These are phyloP conservation scores for Sylvia atricapilla DNA, from an alignment of 2,113 vertebrate genomes.

Conservation along the genomic window DNA sequence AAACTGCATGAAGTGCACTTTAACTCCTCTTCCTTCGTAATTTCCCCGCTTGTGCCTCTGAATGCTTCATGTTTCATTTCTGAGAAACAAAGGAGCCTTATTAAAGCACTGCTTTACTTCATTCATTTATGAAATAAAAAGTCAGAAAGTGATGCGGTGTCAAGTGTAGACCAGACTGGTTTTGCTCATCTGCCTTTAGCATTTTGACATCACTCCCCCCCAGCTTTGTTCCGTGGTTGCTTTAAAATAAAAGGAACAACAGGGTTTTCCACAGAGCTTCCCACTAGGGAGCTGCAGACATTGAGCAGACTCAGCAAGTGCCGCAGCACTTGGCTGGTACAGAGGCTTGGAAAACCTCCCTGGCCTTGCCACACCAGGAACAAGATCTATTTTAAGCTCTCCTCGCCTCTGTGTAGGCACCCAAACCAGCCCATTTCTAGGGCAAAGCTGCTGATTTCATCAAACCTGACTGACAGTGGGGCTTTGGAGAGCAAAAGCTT, in stretches of 20 bases:
- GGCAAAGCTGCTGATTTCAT: background rate
- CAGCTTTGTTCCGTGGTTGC: background rate
- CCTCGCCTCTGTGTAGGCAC: background rate
- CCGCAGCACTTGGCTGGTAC: background rate
- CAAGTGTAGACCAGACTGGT: background rate
- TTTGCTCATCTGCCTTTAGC: background rate
- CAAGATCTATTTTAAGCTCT: background rate
- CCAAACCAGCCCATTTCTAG: background rate
- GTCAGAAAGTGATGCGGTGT: background rate
- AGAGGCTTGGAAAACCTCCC: background rate
- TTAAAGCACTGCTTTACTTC: conserved; percentile 4
- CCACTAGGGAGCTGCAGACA: background rate
- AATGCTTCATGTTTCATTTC: background rate
- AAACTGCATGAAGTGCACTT: background rate
- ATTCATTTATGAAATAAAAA: background rate
- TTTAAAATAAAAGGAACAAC: background rate
- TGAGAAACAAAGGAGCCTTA: background rate
- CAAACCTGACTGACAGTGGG: background rate
- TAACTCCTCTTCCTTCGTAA: background rate
- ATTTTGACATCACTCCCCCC: background rate
- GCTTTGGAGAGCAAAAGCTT: background rate
- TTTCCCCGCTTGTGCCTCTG: background rate
- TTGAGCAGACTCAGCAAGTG: background rate
- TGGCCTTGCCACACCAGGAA: background rate
- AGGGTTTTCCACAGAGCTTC: background rate